Percentiles rank a stretch among this genome's conserved stretches.
These are phyloP conservation scores for Anthoscopus minutus DNA, from an alignment of 2,113 vertebrate genomes.

Conservation along the genomic window DNA sequence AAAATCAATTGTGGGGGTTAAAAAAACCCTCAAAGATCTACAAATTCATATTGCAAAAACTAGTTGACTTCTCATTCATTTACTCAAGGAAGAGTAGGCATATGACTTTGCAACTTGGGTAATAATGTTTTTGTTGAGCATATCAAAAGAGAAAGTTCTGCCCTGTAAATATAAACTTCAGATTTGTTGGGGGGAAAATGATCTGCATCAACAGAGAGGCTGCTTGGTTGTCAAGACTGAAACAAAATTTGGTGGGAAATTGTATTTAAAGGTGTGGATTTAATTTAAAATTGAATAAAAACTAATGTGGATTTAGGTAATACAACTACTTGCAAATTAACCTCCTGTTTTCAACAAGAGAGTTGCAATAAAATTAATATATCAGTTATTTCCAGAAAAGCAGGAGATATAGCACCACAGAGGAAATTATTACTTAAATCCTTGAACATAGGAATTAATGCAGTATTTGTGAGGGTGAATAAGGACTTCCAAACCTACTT, in stretches of 20 bases:
- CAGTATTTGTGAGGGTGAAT: not conserved
- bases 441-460: not conserved
- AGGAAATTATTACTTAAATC: not conserved
- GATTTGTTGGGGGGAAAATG: not conserved
- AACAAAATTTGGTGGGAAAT: not conserved
- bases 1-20: not conserved
- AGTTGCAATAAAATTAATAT: not conserved
- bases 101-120: not conserved
- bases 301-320: not conserved
- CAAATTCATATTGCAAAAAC: not conserved
- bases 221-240: not conserved
- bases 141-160: not conserved
- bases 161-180: not conserved
- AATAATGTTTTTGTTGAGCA: not conserved
- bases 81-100: not conserved
- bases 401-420: not conserved
- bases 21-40: not conserved
- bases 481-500: not conserved
- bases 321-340: not conserved
- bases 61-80: not conserved
- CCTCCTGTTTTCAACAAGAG: not conserved
- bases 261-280: not conserved
- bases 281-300: not conserved
- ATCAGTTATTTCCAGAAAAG: not conserved
- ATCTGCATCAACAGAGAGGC: not conserved